These are phyloP conservation scores for Andrena fulva DNA, from an alignment of 2,888 invertebrate genomes.

Conservation along the genomic window DNA sequence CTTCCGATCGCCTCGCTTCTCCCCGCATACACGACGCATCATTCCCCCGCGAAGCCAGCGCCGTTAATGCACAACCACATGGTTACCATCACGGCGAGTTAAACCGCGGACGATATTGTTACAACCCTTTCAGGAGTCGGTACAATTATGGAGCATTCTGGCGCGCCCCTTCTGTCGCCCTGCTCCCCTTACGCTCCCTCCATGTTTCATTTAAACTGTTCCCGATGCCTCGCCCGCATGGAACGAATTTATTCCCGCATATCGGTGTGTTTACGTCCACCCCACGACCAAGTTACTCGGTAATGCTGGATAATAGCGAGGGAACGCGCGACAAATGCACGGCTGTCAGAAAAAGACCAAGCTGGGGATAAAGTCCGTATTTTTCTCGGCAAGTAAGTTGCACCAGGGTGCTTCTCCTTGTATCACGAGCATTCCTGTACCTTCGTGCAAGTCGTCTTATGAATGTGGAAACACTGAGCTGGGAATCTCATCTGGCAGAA, in stretches of 20 bases:
- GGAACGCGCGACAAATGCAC: constrained; percentile 59
- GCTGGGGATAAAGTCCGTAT: constrained; percentile 49
- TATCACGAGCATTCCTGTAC: background rate
- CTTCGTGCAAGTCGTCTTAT: background rate
- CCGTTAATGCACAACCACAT: constrained; percentile 49
- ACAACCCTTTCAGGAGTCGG: constrained; percentile 63
- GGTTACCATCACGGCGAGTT: constrained; percentile 63
- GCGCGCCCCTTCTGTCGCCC: constrained; percentile 36
- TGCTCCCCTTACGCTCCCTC: constrained; percentile 21
- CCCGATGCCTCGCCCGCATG: constrained; percentile 48
- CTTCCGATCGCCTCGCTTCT: background rate
- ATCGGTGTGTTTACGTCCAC: constrained; percentile 64
- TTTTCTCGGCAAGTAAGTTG: constrained; percentile 33
- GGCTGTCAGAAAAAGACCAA: constrained; percentile 48
- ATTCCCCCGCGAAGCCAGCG: constrained; percentile 29
- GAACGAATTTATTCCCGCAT: constrained; percentile 65
- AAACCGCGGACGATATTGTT: constrained; percentile 71
- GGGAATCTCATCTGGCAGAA: no score
- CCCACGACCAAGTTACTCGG: constrained; percentile 38
- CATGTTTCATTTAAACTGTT: constrained; percentile 65
- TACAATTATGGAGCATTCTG: constrained; percentile 71
- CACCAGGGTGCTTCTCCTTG: constrained; percentile 25
- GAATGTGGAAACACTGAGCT: no score
- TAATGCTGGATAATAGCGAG: constrained; percentile 68
- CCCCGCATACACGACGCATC: constrained; percentile 18